Evolutionary conservation across 2,113 vertebrate genomes (phyloP), one percentile per base, ranked within the genome.

Genomic region (Clarias magur): DNA sequence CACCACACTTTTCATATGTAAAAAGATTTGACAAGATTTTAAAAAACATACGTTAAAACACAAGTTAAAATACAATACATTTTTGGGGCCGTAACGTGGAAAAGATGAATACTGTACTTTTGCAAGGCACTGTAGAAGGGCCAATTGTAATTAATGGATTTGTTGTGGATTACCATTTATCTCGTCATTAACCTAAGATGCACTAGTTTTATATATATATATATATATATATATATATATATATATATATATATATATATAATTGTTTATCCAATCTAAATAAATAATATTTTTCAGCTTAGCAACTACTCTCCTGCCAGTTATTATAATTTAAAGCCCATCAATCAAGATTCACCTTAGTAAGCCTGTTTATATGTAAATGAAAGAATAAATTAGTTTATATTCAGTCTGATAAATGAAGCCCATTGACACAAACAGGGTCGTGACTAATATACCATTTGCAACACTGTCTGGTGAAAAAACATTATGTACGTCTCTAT

Each of bases 391-490:
- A 25, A 54, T 54, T 78, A n/a, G 23, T 76, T n/a, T 3, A 48
- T 42, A 75, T 48, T 4, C 48, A 79, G 15, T 30, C 17, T 21
- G 16, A 57, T 5, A 59, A 59, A 11, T 34, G n/a, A 80, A 79
- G 7, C 53, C 13, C 12, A 7, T 8, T 79, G 53, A 54, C 42
- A 54, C 54, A 78, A 54, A 54, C 1, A 78, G 12, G 6, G 30
- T 17, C 1, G 21, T 3, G n/a, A 15, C 54, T 76, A 54, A 15
- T n/a, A 13, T 54, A 78, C 75, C 48, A 27, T 57, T 79, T 80
- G 76, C 25, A 53, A 80, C 27, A 59, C 78, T 80, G 78, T 80
- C 78, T 80, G 78, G 56, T 80, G 27, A n/a, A 80, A 76, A n/a
- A 76, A 12, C 12, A 59, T 79, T 8, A 48, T 8, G 48, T 48